phyloP scores from a whole-genome alignment of 1,140 invertebrate genomes.

The Platyscapa corneri region DNA sequence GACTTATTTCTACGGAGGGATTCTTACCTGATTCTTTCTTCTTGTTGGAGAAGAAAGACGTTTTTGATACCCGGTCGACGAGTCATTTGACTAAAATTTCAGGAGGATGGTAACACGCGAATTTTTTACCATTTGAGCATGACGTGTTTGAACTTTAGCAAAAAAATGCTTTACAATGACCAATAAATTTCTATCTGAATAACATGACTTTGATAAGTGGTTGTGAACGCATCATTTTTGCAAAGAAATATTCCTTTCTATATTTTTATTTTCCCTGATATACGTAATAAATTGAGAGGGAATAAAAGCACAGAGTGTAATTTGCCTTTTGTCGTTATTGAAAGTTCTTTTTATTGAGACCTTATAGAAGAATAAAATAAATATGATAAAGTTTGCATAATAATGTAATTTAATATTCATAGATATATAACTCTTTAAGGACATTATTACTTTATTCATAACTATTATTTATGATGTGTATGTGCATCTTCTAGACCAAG shows the following conservation, averaged over 20 bases:
- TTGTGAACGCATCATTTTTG: not conserved
- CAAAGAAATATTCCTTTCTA: not conserved
- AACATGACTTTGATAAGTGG: not conserved
- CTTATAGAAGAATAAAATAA: not conserved
- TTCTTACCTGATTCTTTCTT: not conserved
- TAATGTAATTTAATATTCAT: not conserved
- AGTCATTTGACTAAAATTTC: not conserved
- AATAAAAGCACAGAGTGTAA: not conserved
- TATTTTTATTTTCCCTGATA: not conserved
- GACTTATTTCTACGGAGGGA: conserved; percentile 28
- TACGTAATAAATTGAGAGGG: not conserved
- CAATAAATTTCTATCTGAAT: not conserved
- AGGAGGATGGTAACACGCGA: not conserved
- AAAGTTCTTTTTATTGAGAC: not conserved
- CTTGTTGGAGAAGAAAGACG: not conserved
- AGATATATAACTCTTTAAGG: not conserved
- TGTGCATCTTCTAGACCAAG: no score
- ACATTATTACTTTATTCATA: not conserved
- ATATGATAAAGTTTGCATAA: not conserved
- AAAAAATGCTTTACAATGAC: not conserved
- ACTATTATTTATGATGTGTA: not conserved
- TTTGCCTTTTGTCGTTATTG: not conserved
- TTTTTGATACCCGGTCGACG: not conserved
- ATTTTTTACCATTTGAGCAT: not conserved
- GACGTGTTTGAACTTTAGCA: not conserved